A percentile compares a stretch with the other conserved stretches of the same genome.
Conservation (phyloP, 2,888 invertebrate genomes). For the Tipula confusa region DNA sequence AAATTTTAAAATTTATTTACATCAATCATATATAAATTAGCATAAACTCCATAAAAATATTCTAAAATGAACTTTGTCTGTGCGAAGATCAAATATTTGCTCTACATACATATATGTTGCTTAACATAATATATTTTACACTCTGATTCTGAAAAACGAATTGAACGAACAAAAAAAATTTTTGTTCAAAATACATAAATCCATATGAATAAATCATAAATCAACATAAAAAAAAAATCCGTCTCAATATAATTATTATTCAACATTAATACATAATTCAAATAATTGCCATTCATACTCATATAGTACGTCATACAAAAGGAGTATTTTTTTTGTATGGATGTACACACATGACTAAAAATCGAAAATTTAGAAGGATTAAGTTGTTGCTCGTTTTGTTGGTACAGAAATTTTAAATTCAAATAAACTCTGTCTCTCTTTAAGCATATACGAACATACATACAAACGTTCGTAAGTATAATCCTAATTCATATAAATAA, state of each 20-base stretch:
- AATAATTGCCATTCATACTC: slow-evolving; percentile 13
- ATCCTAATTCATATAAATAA: slow-evolving; percentile 20
- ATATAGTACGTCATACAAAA: neutral
- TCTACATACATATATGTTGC: neutral
- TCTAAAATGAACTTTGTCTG: neutral
- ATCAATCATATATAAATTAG: slow-evolving; percentile 15
- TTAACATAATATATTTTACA: neutral
- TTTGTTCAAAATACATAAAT: neutral
- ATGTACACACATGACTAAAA: neutral
- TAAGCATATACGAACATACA: neutral
- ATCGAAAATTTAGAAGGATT: slow-evolving; percentile 17
- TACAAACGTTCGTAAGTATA: neutral
- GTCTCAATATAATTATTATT: slow-evolving; percentile 14
- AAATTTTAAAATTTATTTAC: neutral
- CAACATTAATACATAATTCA: slow-evolving; percentile 25
- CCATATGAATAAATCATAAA: slow-evolving; percentile 25
- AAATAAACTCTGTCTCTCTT: neutral
- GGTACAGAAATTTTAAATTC: neutral
- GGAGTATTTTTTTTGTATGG: neutral
- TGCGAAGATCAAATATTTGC: neutral
- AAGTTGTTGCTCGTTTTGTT: neutral
- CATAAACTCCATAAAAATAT: neutral
- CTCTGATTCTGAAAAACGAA: neutral
- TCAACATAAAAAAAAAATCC: neutral
- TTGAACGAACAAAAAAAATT: neutral